Conservation (phyloP, 2,797 vertebrate genomes). For the Cheirogaleus major region DNA sequence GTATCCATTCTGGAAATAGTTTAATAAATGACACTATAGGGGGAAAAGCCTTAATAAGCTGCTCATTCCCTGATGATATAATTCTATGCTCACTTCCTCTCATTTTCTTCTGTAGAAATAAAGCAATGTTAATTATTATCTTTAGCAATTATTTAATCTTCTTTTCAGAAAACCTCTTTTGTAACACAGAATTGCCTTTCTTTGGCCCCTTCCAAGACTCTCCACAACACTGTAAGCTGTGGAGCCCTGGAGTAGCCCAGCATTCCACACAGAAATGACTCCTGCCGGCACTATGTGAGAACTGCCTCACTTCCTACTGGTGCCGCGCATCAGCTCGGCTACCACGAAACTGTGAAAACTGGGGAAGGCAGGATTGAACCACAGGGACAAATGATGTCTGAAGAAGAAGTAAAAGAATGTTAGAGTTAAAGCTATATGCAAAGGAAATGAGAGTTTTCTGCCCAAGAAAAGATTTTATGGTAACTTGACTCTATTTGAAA, state of each 20-base stretch:
- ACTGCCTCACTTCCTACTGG: accelerated
- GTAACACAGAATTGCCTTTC: neutral
- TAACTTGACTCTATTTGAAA: neutral
- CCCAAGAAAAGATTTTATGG: neutral
- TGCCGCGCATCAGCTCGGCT: accelerated
- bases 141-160: neutral
- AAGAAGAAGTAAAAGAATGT: neutral
- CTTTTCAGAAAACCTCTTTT: neutral
- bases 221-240: neutral
- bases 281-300: accelerated
- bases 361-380: neutral
- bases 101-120: neutral
- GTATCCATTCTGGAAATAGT: neutral
- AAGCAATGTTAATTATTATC: neutral
- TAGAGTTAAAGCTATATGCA: neutral
- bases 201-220: neutral
- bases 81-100: neutral
- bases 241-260: neutral
- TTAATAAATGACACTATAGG: neutral
- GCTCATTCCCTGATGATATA: neutral
- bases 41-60: too few relatives aligned
- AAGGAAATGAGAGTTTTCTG: conserved; percentile 7
- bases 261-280: accelerated
- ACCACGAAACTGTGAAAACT: too few relatives aligned
- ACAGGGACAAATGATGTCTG: neutral